These are phyloP conservation scores for Metopolophium dirhodum DNA, from an alignment of 1,140 invertebrate genomes.

Conservation along the genomic window DNA sequence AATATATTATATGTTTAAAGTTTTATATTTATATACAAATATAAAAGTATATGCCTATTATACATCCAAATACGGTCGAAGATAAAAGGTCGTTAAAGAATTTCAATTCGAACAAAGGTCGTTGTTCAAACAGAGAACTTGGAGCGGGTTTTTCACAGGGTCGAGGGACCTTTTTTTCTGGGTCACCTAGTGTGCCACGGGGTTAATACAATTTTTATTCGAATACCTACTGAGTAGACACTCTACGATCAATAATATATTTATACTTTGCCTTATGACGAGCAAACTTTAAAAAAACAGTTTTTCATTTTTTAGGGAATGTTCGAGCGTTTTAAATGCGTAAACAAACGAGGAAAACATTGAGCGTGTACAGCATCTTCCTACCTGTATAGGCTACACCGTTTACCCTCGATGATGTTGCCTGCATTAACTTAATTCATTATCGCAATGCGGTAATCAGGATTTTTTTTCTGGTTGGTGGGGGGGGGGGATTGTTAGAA, in stretches of 20 bases:
- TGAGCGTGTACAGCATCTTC: not conserved
- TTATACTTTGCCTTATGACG: not conserved
- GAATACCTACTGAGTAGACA: not conserved
- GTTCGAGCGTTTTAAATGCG: not conserved
- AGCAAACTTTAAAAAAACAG: not conserved
- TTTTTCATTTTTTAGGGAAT: not conserved
- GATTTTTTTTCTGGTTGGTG: too few species aligned
- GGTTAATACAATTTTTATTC: conserved; percentile 26
- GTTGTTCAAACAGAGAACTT: not conserved
- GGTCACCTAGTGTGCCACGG: not conserved
- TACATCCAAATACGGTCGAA: not conserved
- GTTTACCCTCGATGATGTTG: not conserved
- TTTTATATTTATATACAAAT: not conserved
- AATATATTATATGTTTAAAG: too few species aligned
- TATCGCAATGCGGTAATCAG: too few species aligned
- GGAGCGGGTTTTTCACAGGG: not conserved
- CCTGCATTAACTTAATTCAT: not conserved
- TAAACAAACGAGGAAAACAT: not conserved
- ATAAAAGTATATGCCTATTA: not conserved
- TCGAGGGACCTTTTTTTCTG: not conserved
- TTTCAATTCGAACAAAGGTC: conserved; percentile 33
- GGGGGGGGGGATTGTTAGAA: too few species aligned
- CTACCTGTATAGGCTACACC: not conserved
- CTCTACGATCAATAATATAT: conserved; percentile 1
- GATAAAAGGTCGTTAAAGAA: conserved; percentile 37